Base-by-base conservation (phyloP, 2,113 vertebrate genomes). In the Hyaena hyaena region DNA sequence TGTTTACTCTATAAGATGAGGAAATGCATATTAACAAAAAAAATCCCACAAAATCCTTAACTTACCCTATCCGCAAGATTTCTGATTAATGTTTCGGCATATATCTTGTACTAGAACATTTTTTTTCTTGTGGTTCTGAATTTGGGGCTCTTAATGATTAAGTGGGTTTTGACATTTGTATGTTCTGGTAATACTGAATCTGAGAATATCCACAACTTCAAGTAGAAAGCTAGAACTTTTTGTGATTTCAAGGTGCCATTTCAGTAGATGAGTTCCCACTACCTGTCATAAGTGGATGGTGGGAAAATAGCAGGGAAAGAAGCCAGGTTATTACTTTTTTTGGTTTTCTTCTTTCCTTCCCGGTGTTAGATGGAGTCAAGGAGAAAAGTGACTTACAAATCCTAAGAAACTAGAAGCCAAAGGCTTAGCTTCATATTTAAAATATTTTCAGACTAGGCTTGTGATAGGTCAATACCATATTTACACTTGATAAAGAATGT, bases 211-310 rank as follows among this genome's bases (percentile, higher is more conserved):
- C 39, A n/a, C 15, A 93, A 8, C 73, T 73, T 77, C 35, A 93
- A n/a, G 26, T n/a, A 87, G 80, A 71, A 66, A 35, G 10, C 24
- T 79, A 48, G 16, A 90, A n/a, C 14, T 53, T n/a, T 63, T 24
- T 89, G 17, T 93, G 89, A 48, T 96, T 88, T 85, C 84, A 89
- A n/a, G 50, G 55, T 84, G 61, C 73, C 39, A 0, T 93, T 77
- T 66, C 58, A 79, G 45, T 50, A 71, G 24, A 10, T 35, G 45
- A 74, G 26, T 81, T 88, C 45, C 33, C 33, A 61, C 26, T 73
- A 28, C 26, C 28, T 61, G 33, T 61, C 21, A 1, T 73, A 63
- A n/a, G 45, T 45, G 12, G 28, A 31, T 63, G 9, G 35, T 19
- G 1, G 6, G 21, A 43, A 84, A 55, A 31, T 53, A 39, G 26